Evolutionary conservation across 2,888 invertebrate species (phyloP), one percentile per base, ranked within the genome.

Genomic region (Argyresthia albistria): DNA sequence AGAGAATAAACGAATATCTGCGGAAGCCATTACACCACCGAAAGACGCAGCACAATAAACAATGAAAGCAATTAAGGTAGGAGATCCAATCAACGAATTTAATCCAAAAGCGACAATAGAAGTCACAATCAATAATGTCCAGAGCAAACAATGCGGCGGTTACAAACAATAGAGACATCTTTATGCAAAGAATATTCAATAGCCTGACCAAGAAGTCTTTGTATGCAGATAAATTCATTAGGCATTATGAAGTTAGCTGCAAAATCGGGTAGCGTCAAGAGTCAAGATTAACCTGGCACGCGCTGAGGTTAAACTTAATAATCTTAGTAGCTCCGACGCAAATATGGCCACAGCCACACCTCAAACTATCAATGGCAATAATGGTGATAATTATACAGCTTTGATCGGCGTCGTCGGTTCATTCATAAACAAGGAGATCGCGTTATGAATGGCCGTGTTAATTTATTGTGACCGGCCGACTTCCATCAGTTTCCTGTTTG

Each of bases 351-450:
- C 43, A 25, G 42, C 47, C 42, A 12, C 43, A 42, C 42, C 52
- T 47, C 37, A 10, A 49, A 53, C 70, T 72, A 72, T 71, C 75
- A 69, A 70, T 67, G 63, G 73, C 72, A 71, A 72, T 73, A 71
- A 75, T 74, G 77, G 68, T 74, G 67, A 72, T 80, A 82, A 81
- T 83, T 79, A 76, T 70, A 72, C 70, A 71, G 68, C 73, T 71
- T 67, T 66, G 66, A 62, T 60, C 64, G 12, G 62, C 59, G 64
- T 60, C 69, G 69, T 66, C 66, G 64, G 72, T 80, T 78, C 86
- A 87, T 87, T 87, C 86, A 87, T 82, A 83, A 86, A 78, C 75
- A 75, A 76, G 71, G 63, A 73, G 71, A 76, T 71, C 70, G 66
- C 70, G 71, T 82, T 79, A 79, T 86, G 84, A 84, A 86, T 86